Percentiles rank a stretch among this genome's conserved stretches.
These are phyloP conservation scores for Brenthis ino DNA, from an alignment of 2,888 invertebrate genomes.

Conservation along the genomic window DNA sequence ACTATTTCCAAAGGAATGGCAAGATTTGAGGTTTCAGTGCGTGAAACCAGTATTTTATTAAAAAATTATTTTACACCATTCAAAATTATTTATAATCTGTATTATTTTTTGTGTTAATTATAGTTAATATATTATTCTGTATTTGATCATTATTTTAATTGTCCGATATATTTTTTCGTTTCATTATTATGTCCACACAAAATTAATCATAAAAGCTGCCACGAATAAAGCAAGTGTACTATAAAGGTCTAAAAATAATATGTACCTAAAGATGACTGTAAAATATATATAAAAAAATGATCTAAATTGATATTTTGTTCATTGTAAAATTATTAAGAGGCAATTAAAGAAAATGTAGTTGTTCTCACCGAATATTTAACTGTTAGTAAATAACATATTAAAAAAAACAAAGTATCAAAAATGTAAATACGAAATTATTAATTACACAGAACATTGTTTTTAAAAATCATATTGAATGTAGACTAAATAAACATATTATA, in stretches of 20 bases:
- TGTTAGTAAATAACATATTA: no score
- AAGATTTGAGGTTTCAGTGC: conserved; percentile 47
- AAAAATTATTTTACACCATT: not conserved
- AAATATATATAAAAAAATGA: not conserved
- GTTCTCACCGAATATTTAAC: no score
- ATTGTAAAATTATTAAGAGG: no score
- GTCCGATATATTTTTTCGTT: not conserved
- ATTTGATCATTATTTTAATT: not conserved
- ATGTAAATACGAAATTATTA: no score
- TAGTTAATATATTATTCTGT: conserved; percentile 5
- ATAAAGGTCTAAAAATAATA: conserved; percentile 1
- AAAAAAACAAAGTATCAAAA: no score
- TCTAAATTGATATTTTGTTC: not conserved
- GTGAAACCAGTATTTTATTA: conserved; percentile 14
- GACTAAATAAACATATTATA: no score
- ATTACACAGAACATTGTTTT: no score
- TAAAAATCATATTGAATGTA: no score
- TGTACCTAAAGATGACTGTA: not conserved
- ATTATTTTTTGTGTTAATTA: not conserved
- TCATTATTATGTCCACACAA: conserved; percentile 2
- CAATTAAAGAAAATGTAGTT: no score
- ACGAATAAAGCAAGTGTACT: not conserved
- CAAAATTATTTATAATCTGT: not conserved
- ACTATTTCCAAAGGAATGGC: conserved; percentile 52
- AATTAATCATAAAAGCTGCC: conserved; percentile 20